Evolutionary conservation across 1,140 invertebrate genomes (phyloP).

Genomic region (Trigoniulus corallinus): DNA sequence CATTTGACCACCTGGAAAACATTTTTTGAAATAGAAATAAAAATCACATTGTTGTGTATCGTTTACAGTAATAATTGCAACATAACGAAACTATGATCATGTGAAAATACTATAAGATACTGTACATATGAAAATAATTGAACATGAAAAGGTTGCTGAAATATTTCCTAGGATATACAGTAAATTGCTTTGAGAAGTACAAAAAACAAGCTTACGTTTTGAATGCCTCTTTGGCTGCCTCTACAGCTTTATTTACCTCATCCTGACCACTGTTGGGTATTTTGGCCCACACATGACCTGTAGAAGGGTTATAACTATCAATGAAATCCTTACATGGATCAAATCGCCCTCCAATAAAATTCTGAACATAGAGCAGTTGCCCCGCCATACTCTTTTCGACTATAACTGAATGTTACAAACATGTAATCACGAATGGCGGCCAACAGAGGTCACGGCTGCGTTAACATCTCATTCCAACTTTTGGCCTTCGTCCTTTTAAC

Average conservation of each 20-base stretch:
- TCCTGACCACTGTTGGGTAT: slow-evolving; percentile 28
- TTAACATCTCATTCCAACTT: no score
- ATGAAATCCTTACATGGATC: slow-evolving; percentile 19
- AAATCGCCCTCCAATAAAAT: slow-evolving; percentile 33
- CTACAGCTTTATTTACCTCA: slow-evolving; percentile 27
- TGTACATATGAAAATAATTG: no score
- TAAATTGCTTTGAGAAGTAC: slow-evolving; percentile 1
- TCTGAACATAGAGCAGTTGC: slow-evolving; percentile 19
- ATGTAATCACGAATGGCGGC: no score
- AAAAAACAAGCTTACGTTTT: slow-evolving; percentile 19
- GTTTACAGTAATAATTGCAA: no score
- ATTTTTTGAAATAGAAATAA: slow-evolving; percentile 2
- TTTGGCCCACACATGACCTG: slow-evolving; percentile 30
- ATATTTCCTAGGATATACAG: background rate
- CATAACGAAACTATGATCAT: no score
- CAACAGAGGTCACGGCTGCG: no score
- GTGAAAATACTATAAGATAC: no score
- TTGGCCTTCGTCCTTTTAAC: no score
- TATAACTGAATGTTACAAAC: no score
- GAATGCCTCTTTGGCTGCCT: slow-evolving; percentile 24
- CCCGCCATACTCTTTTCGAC: no score
- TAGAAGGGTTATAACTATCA: slow-evolving; percentile 33
- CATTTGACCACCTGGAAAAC: slow-evolving; percentile 25
- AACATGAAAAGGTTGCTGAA: slow-evolving; percentile 8
- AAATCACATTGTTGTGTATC: slow-evolving; percentile 9